Base-by-base conservation (phyloP, 2,888 invertebrate species). In the Ferrisia virgata region DNA sequence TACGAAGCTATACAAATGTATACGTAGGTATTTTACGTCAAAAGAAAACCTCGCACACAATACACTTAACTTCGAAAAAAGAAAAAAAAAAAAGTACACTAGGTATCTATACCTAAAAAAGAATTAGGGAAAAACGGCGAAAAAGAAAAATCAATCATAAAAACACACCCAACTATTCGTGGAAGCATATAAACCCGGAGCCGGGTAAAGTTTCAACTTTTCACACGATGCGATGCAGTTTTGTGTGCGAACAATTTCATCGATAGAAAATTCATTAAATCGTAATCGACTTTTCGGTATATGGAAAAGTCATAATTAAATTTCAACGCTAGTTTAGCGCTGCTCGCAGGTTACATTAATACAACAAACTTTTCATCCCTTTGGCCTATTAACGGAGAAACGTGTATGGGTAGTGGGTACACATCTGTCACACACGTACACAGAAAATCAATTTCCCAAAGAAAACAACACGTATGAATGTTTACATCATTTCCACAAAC, bases 401-500 rank as follows among this genome's bases (percentile, higher is more conserved):
- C 58, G 22, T 53, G 22, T 53, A 53, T 8, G 53, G 1, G 18
- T 53, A n/a, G 22, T 53, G 22, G 4, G 28, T 13, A 28, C 9
- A 64, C 58, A 64, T 64, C 58, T 64, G 58, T 64, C 58, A 13
- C 58, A 64, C 58, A 64, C 22, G 58, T 64, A 64, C 58, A 28
- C 11, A 64, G 58, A 64, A 64, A 64, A 64, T 64, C 58, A 64
- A 64, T 64, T 64, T 64, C 58, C 58, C 9, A 64, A 64, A 64
- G 58, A 64, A 64, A 64, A 64, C 58, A 64, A 64, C 58, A 28
- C 58, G 58, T 28, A 64, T 64, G 28, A 64, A 64, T 64, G 58
- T 64, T 64, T 64, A 64, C 58, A 64, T 64, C 58, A 28, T 64
- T 64, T 64, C 28, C 58, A 64, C 58, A 64, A 64, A 28, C 28